Conservation (phyloP, 2,888 invertebrate species). For the Physocephala rufipes region DNA sequence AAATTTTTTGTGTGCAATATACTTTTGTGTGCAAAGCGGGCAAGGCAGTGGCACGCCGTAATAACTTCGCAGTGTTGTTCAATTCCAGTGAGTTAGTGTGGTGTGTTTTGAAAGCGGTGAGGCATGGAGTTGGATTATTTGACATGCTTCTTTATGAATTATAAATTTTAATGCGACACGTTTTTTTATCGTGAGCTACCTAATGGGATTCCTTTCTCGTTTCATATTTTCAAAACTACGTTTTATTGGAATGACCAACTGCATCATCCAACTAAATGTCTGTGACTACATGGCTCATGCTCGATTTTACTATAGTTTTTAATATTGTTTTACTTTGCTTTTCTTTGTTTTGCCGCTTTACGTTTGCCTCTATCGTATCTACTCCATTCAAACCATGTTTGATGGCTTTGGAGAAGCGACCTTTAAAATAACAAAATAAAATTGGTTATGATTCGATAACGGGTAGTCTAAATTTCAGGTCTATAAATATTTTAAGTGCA, state of each 20-base stretch:
- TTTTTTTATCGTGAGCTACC: conserved; percentile 48
- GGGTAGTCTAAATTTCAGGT: no score
- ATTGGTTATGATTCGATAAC: conserved; percentile 2
- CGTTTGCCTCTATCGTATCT: background rate
- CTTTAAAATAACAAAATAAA: background rate
- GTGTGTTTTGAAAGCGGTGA: background rate
- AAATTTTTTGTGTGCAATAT: background rate
- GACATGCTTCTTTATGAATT: conserved; percentile 47
- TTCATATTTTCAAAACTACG: background rate
- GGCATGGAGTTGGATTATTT: background rate
- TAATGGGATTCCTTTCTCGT: background rate
- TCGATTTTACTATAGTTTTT: no score
- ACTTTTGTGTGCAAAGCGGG: conserved; percentile 6
- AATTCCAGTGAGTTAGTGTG: background rate
- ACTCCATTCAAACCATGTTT: background rate
- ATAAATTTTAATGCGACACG: conserved; percentile 57
- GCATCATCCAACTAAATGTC: background rate
- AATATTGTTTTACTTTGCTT: no score
- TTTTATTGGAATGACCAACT: background rate
- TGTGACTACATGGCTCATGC: no score
- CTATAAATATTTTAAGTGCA: no score
- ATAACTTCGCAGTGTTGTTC: no score
- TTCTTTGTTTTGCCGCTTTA: background rate
- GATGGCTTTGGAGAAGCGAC: background rate
- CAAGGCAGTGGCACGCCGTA: background rate